Evolutionary conservation across 1,140 invertebrate species (phyloP).

Genomic region (Elymnias hypermnestra): DNA sequence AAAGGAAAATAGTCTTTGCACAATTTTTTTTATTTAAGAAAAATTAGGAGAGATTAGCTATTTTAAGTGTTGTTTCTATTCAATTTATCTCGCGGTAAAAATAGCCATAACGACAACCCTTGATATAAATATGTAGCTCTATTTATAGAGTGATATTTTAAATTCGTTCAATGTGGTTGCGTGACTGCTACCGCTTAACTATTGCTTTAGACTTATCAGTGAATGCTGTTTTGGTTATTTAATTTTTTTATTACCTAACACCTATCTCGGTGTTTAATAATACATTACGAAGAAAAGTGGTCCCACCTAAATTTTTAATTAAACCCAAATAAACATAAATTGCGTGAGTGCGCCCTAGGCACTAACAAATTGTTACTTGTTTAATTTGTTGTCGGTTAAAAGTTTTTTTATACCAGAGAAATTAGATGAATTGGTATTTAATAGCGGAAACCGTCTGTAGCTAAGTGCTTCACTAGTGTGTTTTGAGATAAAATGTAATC

Average conservation of each 20-base stretch:
- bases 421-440: slow-evolving; percentile 23
- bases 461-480: background rate
- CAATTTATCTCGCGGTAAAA: background rate
- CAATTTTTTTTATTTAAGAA: no score
- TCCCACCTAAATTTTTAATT: slow-evolving; percentile 23
- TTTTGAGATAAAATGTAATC: slow-evolving; percentile 2
- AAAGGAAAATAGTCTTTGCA: no score
- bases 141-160: slow-evolving; percentile 14
- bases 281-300: slow-evolving; percentile 28
- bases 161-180: slow-evolving; percentile 22
- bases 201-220: slow-evolving; percentile 21
- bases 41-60: no score
- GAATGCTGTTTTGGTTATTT: slow-evolving; percentile 24
- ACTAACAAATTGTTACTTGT: slow-evolving; percentile 28
- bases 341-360: slow-evolving; percentile 32
- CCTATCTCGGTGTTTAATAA: slow-evolving; percentile 21
- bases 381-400: background rate
- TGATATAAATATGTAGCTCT: slow-evolving; percentile 1
- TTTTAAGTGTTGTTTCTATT: background rate
- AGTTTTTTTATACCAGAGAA: background rate
- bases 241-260: slow-evolving; percentile 20
- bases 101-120: background rate
- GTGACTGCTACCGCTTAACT: slow-evolving; percentile 37
- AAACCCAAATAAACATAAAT: slow-evolving; percentile 29
- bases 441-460: slow-evolving; percentile 1